These are phyloP conservation scores for Acronicta aceris DNA, from an alignment of 2,888 invertebrate species.

Conservation along the genomic window DNA sequence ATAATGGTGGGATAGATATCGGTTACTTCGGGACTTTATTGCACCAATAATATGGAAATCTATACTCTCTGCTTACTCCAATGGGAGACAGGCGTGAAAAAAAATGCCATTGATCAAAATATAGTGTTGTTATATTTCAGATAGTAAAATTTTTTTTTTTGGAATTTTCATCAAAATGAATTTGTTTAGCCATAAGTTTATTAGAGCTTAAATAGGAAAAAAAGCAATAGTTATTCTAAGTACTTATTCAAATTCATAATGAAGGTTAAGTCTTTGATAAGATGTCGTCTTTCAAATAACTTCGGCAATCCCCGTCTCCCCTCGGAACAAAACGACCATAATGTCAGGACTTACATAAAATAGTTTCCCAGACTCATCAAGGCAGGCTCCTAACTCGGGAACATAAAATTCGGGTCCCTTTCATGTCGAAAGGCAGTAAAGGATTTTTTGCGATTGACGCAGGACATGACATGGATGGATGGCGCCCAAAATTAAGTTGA, in stretches of 20 bases:
- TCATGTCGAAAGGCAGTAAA: conserved; percentile 42
- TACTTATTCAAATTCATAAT: conserved; percentile 33
- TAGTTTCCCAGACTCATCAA: conserved; percentile 46
- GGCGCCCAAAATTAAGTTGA: conserved; percentile 23
- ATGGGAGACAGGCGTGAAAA: no score
- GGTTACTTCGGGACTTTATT: no score
- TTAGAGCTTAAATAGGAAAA: no score
- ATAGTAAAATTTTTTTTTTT: no score
- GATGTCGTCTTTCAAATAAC: conserved; percentile 26
- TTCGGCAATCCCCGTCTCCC: conserved; percentile 20
- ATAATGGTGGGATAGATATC: no score
- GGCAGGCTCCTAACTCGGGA: conserved; percentile 27
- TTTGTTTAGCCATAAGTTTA: no score
- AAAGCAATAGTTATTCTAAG: conserved; percentile 18
- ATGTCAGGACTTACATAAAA: conserved; percentile 41
- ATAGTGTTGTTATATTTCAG: no score
- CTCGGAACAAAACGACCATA: conserved; percentile 37
- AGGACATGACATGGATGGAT: conserved; percentile 33
- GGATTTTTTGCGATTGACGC: conserved; percentile 39
- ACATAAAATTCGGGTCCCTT: conserved; percentile 34
- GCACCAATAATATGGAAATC: no score
- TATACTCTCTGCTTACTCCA: no score
- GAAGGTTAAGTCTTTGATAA: conserved; percentile 46
- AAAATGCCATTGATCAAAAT: no score
- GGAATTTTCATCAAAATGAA: no score